phyloP scores from a whole-genome alignment of 2,888 invertebrate genomes.

The Hemistola chrysoprasaria region DNA sequence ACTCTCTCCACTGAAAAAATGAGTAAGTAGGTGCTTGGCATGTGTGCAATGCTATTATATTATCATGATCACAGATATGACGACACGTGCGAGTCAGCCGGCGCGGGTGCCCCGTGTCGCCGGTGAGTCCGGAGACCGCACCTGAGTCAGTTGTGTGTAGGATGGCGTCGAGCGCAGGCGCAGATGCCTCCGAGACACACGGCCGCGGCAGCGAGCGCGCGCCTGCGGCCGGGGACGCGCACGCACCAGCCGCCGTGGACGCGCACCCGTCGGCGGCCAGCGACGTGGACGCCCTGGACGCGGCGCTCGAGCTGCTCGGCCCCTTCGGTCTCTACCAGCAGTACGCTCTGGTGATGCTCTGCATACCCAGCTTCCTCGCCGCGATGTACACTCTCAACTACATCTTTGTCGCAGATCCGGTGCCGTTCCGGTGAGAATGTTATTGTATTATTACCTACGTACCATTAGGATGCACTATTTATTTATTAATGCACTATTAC shows the following conservation, averaged over 20 bases:
- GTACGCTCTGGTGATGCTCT: slow-evolving; percentile 57
- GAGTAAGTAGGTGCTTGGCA: too few relatives aligned
- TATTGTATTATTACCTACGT: too few relatives aligned
- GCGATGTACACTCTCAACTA: slow-evolving; percentile 80
- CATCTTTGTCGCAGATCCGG: slow-evolving; percentile 80
- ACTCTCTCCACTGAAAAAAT: too few relatives aligned
- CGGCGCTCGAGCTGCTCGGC: slow-evolving; percentile 60
- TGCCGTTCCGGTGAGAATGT: slow-evolving; percentile 75
- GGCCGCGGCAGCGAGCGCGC: neutral
- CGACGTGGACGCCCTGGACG: slow-evolving; percentile 50
- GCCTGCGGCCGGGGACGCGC: neutral
- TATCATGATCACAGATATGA: too few relatives aligned
- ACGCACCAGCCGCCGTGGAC: slow-evolving; percentile 28
- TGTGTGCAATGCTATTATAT: too few relatives aligned
- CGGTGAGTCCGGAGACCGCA: neutral
- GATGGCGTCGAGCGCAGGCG: slow-evolving; percentile 14
- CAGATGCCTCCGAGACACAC: neutral
- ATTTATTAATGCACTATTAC: too few relatives aligned
- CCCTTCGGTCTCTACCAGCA: slow-evolving; percentile 70
- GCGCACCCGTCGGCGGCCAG: slow-evolving; percentile 27
- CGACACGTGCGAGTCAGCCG: too few relatives aligned
- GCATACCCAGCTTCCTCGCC: slow-evolving; percentile 75
- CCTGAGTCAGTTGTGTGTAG: slow-evolving; percentile 16
- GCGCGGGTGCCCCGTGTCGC: neutral
- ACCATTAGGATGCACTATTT: too few relatives aligned